Evolutionary conservation across 30 jellyfish, hydroid and myxozoan species (phyloP), one percentile per base, ranked within the genome.

Genomic region (Nemopilema nomurai): DNA sequence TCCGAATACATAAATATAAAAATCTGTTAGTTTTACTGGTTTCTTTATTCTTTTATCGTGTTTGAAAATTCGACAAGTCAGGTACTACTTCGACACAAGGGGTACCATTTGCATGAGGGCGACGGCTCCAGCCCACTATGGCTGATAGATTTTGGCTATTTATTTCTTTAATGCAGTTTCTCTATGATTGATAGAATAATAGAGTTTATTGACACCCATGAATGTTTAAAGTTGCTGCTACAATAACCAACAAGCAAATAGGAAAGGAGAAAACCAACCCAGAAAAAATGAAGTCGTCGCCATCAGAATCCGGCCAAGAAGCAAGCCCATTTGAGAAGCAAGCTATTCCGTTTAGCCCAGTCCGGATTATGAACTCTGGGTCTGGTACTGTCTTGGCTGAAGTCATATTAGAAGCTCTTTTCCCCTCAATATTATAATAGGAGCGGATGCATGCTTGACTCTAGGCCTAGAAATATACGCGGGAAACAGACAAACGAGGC

Each of bases 211-310:
- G n/a, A n/a, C n/a, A n/a, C n/a, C n/a, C n/a, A n/a, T n/a, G n/a
- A n/a, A n/a, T n/a, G n/a, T n/a, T n/a, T n/a, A n/a, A n/a, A n/a
- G n/a, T n/a, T n/a, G n/a, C n/a, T n/a, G n/a, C n/a, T n/a, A n/a
- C n/a, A n/a, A n/a, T n/a, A n/a, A n/a, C n/a, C n/a, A n/a, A n/a
- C n/a, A n/a, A n/a, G n/a, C n/a, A n/a, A n/a, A n/a, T n/a, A n/a
- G n/a, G n/a, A n/a, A n/a, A n/a, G n/a, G 16, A 6, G 52, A 16
- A n/a, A 8, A 86, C 95, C 68, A 21, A 86, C 95, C 95, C 95
- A 25, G 87, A 80, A 26, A 86, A 53, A 8, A 86, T 29, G 24
- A 78, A 83, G 9, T 41, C 28, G 20, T 16, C 81, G 3, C 79
- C 85, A 28, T 52, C 57, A 13, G 13, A 13, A 41, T 41, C 57